Percentiles rank a stretch among this genome's conserved stretches.
Evolutionary conservation across 2,797 vertebrate genomes (phyloP).

Genomic region (Paratrypauchen microcephalus): DNA sequence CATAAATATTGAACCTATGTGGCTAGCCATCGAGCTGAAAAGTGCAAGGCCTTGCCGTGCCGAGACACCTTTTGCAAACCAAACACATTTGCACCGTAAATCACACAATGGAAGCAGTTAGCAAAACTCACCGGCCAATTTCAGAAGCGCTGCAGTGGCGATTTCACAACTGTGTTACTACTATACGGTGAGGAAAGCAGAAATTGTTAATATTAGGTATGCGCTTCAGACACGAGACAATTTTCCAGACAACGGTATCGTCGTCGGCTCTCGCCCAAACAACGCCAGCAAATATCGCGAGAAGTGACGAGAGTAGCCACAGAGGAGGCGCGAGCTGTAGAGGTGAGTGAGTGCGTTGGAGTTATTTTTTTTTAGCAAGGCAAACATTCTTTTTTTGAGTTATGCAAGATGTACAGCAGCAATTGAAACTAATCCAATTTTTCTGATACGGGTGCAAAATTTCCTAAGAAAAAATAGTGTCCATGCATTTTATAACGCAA

Average conservation of each 20-base stretch:
- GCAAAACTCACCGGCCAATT: constrained; percentile 66
- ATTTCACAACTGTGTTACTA: constrained; percentile 24
- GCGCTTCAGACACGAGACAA: constrained; percentile 69
- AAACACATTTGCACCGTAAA: constrained; percentile 51
- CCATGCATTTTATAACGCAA: no score
- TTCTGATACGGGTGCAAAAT: neutral
- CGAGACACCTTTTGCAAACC: constrained; percentile 53
- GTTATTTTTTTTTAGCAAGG: neutral
- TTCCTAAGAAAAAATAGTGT: no score
- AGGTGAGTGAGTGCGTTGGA: neutral
- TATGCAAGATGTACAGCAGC: neutral
- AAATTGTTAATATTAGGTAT: constrained; percentile 41
- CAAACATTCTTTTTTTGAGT: neutral
- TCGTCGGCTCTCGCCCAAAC: constrained; percentile 76
- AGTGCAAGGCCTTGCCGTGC: constrained; percentile 67
- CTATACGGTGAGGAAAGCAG: constrained; percentile 19
- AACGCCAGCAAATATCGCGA: constrained; percentile 71
- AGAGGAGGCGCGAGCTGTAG: neutral
- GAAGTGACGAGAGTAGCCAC: constrained; percentile 26
- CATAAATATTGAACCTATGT: neutral
- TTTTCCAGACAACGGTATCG: constrained; percentile 73
- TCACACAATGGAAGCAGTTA: constrained; percentile 47
- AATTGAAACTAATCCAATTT: neutral
- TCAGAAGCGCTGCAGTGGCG: constrained; percentile 35
- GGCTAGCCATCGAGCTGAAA: constrained; percentile 39